These are phyloP conservation scores for Trissolcus basalis DNA, from an alignment of 1,140 invertebrate genomes.

Conservation along the genomic window DNA sequence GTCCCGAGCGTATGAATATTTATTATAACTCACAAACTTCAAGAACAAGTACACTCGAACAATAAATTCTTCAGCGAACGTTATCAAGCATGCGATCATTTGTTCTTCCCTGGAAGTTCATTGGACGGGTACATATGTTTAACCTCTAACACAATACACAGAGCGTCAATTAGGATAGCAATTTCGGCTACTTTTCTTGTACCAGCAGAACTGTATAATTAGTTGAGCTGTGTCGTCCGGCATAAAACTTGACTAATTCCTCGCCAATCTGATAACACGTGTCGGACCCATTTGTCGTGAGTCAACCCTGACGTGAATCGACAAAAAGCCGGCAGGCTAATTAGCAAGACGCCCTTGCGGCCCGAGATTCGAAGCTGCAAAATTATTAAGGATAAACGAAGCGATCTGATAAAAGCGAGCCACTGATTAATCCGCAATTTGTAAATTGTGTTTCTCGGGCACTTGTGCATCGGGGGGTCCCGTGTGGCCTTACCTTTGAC, in stretches of 20 bases:
- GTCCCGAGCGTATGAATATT: too few species aligned
- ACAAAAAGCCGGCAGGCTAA: conserved; percentile 31
- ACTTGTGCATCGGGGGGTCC: conserved; percentile 49
- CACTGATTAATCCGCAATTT: conserved; percentile 32
- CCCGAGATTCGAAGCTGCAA: conserved; percentile 20
- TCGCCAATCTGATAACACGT: conserved; percentile 24
- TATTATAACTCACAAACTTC: too few species aligned
- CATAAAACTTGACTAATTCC: conserved; percentile 33
- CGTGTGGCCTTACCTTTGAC: conserved; percentile 46
- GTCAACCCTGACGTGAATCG: conserved; percentile 29
- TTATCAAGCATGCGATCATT: too few species aligned
- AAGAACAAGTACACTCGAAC: too few species aligned
- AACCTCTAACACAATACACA: too few species aligned
- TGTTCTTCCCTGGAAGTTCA: too few species aligned
- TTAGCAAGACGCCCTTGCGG: conserved; percentile 7
- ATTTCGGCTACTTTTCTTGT: too few species aligned
- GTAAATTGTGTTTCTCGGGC: conserved; percentile 22
- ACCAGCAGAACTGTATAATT: too few species aligned
- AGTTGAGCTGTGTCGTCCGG: background rate
- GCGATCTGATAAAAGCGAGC: conserved; percentile 38
- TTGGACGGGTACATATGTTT: too few species aligned
- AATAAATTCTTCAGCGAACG: too few species aligned
- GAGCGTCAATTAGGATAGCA: too few species aligned
- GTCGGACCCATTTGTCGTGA: conserved; percentile 12
- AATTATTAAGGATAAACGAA: conserved; percentile 46